phyloP scores from a whole-genome alignment of 2,113 vertebrate species.

The Heterotis niloticus region DNA sequence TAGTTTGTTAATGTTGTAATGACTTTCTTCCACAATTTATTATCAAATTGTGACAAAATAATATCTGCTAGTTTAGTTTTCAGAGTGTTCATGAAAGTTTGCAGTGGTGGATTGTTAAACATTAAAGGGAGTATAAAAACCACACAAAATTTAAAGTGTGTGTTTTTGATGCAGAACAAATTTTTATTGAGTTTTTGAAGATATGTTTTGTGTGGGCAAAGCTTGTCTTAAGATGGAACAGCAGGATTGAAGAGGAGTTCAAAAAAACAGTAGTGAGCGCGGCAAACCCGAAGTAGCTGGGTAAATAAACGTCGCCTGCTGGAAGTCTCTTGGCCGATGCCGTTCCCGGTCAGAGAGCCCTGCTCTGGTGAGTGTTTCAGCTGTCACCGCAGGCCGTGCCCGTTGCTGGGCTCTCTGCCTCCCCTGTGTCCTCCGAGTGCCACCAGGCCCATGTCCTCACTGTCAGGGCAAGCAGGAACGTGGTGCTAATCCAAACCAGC shows the following conservation, averaged over 20 bases:
- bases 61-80: no score
- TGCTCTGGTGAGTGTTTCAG: constrained; percentile 92
- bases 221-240: not conserved
- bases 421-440: constrained; percentile 66
- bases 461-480: constrained; percentile 62
- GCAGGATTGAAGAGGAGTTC: not conserved
- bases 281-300: constrained; percentile 57
- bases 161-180: not conserved
- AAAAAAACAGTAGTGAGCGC: not conserved
- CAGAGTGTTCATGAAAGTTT: no score
- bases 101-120: no score
- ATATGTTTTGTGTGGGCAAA: not conserved
- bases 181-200: not conserved
- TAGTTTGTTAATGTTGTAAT: not conserved
- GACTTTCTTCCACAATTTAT: not conserved
- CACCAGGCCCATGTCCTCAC: constrained; percentile 54
- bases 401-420: constrained; percentile 5
- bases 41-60: no score
- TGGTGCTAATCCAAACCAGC: constrained; percentile 60
- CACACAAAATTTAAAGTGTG: not conserved
- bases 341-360: constrained; percentile 74
- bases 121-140: not conserved
- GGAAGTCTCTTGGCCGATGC: constrained; percentile 87
- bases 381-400: constrained; percentile 69
- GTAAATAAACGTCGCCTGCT: constrained; percentile 94